Conservation (phyloP, 30 jellyfish, hydroid and myxozoan genomes). For the Catostylus mosaicus region DNA sequence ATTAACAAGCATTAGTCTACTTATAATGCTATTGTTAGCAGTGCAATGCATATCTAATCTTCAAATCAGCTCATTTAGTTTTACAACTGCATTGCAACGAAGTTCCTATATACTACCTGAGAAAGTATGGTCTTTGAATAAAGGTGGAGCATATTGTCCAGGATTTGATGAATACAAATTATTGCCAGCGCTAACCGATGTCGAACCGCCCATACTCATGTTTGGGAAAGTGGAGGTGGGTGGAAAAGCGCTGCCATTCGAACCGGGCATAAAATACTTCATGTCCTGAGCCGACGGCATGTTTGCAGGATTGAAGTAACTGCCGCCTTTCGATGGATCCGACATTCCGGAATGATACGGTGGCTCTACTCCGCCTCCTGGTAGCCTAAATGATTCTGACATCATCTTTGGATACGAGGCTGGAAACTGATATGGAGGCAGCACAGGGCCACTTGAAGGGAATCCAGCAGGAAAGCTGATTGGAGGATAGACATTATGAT, state of each 20-base stretch:
- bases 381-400: constrained; percentile 93
- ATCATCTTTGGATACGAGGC: constrained; percentile 91
- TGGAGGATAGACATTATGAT: constrained; percentile 88
- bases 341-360: constrained; percentile 85
- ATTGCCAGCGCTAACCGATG: constrained; percentile 74
- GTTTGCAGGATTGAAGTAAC: constrained; percentile 83
- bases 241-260: constrained; percentile 78
- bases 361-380: constrained; percentile 86
- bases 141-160: constrained; percentile 85
- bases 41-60: not conserved
- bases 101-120: constrained; percentile 51
- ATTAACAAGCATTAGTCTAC: not conserved
- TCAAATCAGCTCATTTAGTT: not conserved
- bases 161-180: constrained; percentile 83
- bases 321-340: constrained; percentile 85
- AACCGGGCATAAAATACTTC: constrained; percentile 94
- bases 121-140: constrained; percentile 88
- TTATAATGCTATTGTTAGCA: not conserved
- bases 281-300: constrained; percentile 91
- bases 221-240: constrained; percentile 84
- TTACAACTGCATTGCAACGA: not conserved
- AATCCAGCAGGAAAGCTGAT: constrained; percentile 88
- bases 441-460: constrained; percentile 79
- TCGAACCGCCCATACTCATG: constrained; percentile 85
- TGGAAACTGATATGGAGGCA: constrained; percentile 97